Percentiles rank a stretch among this genome's conserved stretches.
Evolutionary conservation across 2,113 vertebrate genomes (phyloP).

Genomic region (Junco hyemalis): DNA sequence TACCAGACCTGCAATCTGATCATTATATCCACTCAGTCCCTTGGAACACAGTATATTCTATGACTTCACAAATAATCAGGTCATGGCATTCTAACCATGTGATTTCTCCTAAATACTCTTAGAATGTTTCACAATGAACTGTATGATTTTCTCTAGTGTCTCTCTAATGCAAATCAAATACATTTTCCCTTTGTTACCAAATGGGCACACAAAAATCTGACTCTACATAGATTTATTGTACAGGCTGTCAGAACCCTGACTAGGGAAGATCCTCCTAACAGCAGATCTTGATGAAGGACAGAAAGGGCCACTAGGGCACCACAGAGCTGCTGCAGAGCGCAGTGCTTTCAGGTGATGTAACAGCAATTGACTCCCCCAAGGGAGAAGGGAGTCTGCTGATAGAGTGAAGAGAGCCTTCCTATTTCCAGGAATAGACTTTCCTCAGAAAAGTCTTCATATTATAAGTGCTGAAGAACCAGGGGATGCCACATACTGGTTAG

Average conservation of each 20-base stretch:
- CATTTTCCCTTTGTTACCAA: neutral
- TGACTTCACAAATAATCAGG: neutral
- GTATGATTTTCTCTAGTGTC: neutral
- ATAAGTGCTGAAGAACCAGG: neutral
- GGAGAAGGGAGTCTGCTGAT: neutral
- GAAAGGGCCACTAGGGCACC: neutral
- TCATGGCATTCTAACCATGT: neutral
- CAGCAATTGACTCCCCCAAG: neutral
- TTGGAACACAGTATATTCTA: neutral
- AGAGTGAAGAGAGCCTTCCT: neutral
- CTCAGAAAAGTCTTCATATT: neutral
- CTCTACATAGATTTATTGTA: neutral
- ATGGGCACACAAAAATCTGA: neutral
- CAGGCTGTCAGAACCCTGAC: neutral
- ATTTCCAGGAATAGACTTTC: too few species aligned
- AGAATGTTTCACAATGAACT: neutral
- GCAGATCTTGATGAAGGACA: rapidly evolving
- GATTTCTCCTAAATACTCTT: neutral
- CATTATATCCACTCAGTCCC: neutral
- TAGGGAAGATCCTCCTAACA: neutral
- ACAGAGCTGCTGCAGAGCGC: neutral
- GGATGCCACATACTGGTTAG: neutral
- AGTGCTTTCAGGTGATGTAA: neutral
- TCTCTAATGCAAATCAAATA: neutral
- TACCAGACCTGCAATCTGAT: neutral